A percentile compares a stretch with the other conserved stretches of the same genome.
These are phyloP conservation scores for Spondyliosoma cantharus DNA, from an alignment of 2,797 vertebrate genomes.

Conservation along the genomic window DNA sequence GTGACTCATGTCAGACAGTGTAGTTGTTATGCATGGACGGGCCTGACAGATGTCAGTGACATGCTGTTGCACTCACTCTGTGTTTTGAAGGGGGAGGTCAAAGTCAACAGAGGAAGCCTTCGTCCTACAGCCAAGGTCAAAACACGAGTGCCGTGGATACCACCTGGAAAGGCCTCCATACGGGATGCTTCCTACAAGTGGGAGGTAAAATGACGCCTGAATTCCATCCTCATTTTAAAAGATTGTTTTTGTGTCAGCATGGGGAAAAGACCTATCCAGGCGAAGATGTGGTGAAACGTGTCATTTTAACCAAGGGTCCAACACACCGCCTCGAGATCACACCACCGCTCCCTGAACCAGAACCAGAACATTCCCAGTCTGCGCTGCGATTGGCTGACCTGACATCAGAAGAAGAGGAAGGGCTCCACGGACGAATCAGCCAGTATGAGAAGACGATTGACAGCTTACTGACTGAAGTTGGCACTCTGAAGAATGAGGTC, in stretches of 20 bases:
- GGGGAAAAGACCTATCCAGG: neutral
- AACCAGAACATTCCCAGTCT: slow-evolving; percentile 80
- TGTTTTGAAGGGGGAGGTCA: slow-evolving; percentile 75
- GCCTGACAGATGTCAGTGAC: neutral
- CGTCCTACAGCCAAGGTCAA: slow-evolving; percentile 85
- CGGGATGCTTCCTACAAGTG: slow-evolving; percentile 86
- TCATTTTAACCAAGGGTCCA: slow-evolving; percentile 81
- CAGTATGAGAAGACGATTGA: slow-evolving; percentile 91
- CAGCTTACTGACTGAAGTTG: slow-evolving; percentile 88
- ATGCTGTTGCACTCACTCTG: neutral
- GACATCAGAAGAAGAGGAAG: slow-evolving; percentile 88
- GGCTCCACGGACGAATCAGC: slow-evolving; percentile 85
- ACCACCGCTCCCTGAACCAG: slow-evolving; percentile 77
- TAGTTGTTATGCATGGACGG: neutral
- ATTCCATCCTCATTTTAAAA: neutral
- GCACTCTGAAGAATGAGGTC: slow-evolving; percentile 92
- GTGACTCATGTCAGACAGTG: neutral
- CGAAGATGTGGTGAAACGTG: neutral
- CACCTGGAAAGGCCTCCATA: slow-evolving; percentile 88
- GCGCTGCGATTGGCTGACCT: slow-evolving; percentile 88
- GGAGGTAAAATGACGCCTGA: slow-evolving; percentile 85
- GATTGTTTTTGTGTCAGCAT: neutral
- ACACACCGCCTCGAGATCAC: slow-evolving; percentile 86
- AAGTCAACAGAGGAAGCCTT: slow-evolving; percentile 78
- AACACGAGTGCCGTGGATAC: slow-evolving; percentile 90